These are phyloP conservation scores for Dolichopus griseipennis DNA, from an alignment of 2,888 invertebrate species.

Conservation along the genomic window DNA sequence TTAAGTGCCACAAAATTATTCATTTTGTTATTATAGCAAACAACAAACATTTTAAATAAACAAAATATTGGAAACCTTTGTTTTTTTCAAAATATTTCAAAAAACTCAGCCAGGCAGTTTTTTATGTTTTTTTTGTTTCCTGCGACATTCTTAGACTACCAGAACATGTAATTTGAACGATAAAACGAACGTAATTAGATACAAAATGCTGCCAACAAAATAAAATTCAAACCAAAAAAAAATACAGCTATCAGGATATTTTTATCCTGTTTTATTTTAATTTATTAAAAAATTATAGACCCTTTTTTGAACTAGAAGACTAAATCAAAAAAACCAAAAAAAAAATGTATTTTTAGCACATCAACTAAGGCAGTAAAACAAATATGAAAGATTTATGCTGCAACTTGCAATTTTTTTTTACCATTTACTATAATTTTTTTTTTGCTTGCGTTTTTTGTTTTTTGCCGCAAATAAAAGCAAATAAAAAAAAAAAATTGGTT, in stretches of 20 bases:
- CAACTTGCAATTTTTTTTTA: not conserved
- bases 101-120: too few relatives aligned
- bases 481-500: too few relatives aligned
- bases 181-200: not conserved
- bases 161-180: not conserved
- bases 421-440: not conserved
- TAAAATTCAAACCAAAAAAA: not conserved
- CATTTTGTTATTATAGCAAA: too few relatives aligned
- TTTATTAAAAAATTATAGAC: too few relatives aligned
- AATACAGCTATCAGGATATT: not conserved
- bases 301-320: not conserved
- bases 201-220: not conserved
- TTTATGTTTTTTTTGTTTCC: too few relatives aligned
- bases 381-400: not conserved
- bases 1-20: too few relatives aligned
- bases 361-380: not conserved
- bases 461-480: not conserved
- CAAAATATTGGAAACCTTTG: too few relatives aligned
- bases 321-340: not conserved
- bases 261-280: not conserved
- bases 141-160: too few relatives aligned
- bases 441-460: too few relatives aligned
- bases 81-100: too few relatives aligned
- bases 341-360: not conserved
- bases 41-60: too few relatives aligned